These are phyloP conservation scores for Lasioglossum zephyrum DNA, from an alignment of 2,888 invertebrate genomes.

Conservation along the genomic window DNA sequence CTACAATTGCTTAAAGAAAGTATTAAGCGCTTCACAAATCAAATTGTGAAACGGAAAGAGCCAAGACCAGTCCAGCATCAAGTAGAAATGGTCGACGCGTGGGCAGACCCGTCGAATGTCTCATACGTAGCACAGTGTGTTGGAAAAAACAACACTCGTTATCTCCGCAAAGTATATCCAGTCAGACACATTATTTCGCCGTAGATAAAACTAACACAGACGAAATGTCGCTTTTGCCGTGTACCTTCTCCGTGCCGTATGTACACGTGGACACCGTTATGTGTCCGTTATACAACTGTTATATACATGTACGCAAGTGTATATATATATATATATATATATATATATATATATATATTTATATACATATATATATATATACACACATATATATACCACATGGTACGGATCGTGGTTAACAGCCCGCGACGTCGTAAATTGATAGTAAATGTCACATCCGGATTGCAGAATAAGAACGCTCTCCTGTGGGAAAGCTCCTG, in stretches of 20 bases:
- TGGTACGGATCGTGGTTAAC: conserved; percentile 76
- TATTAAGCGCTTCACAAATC: background rate
- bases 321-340: conserved; percentile 3
- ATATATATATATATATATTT: background rate
- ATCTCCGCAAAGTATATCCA: conserved; percentile 32
- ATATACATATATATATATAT: too few species aligned
- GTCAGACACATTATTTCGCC: conserved; percentile 4
- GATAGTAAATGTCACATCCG: conserved; percentile 81
- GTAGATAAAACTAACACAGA: conserved; percentile 16
- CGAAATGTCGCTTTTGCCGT: conserved; percentile 6
- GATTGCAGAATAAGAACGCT: conserved; percentile 78
- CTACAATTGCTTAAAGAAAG: background rate
- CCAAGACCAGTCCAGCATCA: background rate
- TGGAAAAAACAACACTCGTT: conserved; percentile 17
- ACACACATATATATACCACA: conserved; percentile 23
- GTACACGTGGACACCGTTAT: background rate
- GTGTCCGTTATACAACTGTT: background rate
- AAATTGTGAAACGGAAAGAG: background rate
- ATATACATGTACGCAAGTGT: too few species aligned
- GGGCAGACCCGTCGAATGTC: conserved; percentile 23
- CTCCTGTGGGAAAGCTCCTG: conserved; percentile 62
- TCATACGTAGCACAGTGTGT: background rate
- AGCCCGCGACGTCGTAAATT: conserved; percentile 80
- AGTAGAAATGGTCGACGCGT: conserved; percentile 39
- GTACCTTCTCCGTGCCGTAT: conserved; percentile 31